Evolutionary conservation across 2,888 invertebrate species (phyloP), one percentile per base, ranked within the genome.

Genomic region (Pherbina coryleti): DNA sequence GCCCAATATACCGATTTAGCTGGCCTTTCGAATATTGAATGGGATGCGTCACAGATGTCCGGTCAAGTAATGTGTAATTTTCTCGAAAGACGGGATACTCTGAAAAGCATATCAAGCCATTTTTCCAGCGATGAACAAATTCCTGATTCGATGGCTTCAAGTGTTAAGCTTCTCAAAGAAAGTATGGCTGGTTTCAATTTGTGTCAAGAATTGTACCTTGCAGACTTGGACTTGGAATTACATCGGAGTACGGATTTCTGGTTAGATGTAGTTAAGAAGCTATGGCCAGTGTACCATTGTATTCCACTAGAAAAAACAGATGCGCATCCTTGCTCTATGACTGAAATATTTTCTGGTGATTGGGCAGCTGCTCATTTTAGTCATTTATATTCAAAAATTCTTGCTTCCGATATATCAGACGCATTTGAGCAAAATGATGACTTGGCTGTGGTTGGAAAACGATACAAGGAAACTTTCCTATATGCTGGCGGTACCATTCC

Each of bases 391-490:
- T 94, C 97, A 1, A 92, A 92, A 86, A 94, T 98, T 92, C 92
- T 98, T 70, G 98, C 98, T 0, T 97, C 98, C 0, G 98, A 98
- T 89, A 92, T 95, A 49, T 97, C 94, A 87, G 94, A 94, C 86
- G 95, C 96, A 70, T 98, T 98, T 88, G 73, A 78, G 1, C 92
- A 92, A 78, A 84, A 84, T 34, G 90, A 91, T 1, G 82, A 91
- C 51, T 78, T 81, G 44, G 79, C 78, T 82, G 92, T 91, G 66
- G 92, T 94, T 5, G 94, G 94, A 0, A 92, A 91, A 83, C 91
- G 95, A 79, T 97, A 95, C 86, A 92, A 95, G 82, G 94, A 96
- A 77, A 97, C 96, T 2, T 96, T 95, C 90, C 91, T 98, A 80
- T 92, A 95, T 0, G 91, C 93, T 3, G 97, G 97, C 8, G 97